A percentile compares a stretch with the other conserved stretches of the same genome.
Conservation (phyloP, 2,113 vertebrate genomes). For the Nipponia nippon region DNA sequence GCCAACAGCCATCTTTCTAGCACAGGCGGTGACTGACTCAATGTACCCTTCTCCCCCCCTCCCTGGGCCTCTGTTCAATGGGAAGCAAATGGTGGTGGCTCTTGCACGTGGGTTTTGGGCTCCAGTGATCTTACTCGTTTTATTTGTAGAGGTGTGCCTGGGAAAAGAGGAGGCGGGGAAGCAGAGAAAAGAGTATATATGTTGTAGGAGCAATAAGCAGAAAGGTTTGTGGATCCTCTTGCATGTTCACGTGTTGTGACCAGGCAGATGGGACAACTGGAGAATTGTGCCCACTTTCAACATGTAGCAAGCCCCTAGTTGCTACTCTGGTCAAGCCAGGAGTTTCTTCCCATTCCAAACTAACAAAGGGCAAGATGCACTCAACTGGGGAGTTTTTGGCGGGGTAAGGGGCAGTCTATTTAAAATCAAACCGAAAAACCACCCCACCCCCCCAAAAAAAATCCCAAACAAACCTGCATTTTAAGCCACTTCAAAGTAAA, state of each 20-base stretch:
- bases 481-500: constrained; percentile 70
- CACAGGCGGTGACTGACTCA: constrained; percentile 53
- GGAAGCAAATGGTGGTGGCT: background rate
- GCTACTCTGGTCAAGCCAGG: constrained; percentile 51
- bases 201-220: constrained; percentile 58
- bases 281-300: background rate
- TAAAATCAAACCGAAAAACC: constrained; percentile 3
- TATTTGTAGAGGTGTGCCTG: background rate
- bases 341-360: constrained; percentile 16
- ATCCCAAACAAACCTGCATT: constrained; percentile 4
- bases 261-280: background rate
- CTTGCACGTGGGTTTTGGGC: background rate
- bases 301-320: background rate
- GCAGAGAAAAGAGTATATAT: constrained; percentile 31
- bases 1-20: constrained; percentile 69
- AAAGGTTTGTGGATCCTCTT: constrained; percentile 54
- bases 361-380: constrained; percentile 36
- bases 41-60: background rate
- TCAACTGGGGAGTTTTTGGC: background rate
- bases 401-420: background rate
- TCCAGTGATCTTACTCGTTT: background rate
- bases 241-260: background rate
- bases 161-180: constrained; percentile 17
- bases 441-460: background rate
- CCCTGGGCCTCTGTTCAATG: background rate